Base-by-base conservation (phyloP, 2,888 invertebrate species). In the Idaea straminata region DNA sequence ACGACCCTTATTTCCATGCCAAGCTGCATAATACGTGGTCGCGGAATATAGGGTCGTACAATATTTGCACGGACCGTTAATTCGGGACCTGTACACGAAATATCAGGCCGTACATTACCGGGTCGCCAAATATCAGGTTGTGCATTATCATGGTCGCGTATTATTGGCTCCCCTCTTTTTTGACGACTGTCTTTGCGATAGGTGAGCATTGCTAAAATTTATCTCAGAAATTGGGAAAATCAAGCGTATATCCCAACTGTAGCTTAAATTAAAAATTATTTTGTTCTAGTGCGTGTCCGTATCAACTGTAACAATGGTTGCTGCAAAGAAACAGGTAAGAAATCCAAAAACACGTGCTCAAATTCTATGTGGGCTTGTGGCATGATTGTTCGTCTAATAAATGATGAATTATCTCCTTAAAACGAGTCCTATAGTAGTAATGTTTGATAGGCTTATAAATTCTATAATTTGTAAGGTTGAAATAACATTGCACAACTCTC, bases 241-340 rank as follows among this genome's bases (percentile, higher is more conserved):
- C 10, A 7, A 47, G 13, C 47, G 47, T 62, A 35, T 35, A 34
- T 4, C n/a, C 34, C 35, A 10, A 5, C 15, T 6, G 5, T 5
- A n/a, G 34, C 3, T 6, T 15, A 35, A 15, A 59, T 59, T 15
- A 15, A 59, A 7, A 13, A 25, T 62, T 63, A 59, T 62, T 63
- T 64, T 59, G 63, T 73, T 73, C 34, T 63, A 74, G 71, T 63
- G 62, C 69, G 66, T 62, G 65, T 66, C 70, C 15, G 66, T 65
- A 69, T 69, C 68, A 69, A 63, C 69, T 36, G 72, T 68, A 82
- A 89, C 75, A 81, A 97, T 97, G 97, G 97, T 97, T 84, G 96
- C 97, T 70, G 96, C 96, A 85, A 97, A 97, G 94, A 97, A 97
- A 93, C 96, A 96, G 94, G 96, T 96, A 93, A 88, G 90, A 15